A percentile compares a stretch with the other conserved stretches of the same genome.
phyloP scores from a whole-genome alignment of 1,140 invertebrate species.

The Homalodisca vitripennis region DNA sequence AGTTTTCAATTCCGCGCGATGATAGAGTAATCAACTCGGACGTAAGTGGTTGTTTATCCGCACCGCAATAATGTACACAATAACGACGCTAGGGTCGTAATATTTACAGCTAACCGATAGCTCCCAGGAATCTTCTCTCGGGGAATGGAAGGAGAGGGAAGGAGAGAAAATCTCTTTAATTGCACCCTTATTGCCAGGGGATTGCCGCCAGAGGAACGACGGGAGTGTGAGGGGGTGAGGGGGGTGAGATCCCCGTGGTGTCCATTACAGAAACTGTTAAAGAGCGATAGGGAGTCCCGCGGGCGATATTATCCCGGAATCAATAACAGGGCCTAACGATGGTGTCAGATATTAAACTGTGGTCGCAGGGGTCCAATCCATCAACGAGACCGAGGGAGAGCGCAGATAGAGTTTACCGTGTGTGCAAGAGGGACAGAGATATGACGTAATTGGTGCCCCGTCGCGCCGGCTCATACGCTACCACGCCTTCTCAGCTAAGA shows the following conservation, averaged over 20 bases:
- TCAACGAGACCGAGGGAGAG: constrained; percentile 12
- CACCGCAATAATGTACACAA: too few relatives aligned
- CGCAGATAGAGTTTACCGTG: neutral
- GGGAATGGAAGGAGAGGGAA: neutral
- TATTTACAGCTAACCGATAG: too few relatives aligned
- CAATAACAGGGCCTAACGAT: constrained; percentile 22
- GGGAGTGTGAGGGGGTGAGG: too few relatives aligned
- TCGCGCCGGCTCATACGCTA: neutral
- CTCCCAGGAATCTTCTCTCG: too few relatives aligned
- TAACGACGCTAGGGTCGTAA: too few relatives aligned
- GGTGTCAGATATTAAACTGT: constrained; percentile 25
- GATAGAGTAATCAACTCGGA: too few relatives aligned
- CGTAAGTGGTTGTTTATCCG: too few relatives aligned
- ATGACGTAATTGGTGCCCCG: neutral
- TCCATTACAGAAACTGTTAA: constrained; percentile 26
- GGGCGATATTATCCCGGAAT: constrained; percentile 24
- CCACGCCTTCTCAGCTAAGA: too few relatives aligned
- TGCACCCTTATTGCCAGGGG: constrained; percentile 7
- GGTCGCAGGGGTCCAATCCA: constrained; percentile 24
- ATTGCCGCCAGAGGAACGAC: neutral
- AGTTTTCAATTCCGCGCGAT: too few relatives aligned
- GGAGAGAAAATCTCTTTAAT: constrained; percentile 3
- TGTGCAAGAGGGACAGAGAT: neutral
- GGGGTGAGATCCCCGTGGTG: constrained; percentile 1
- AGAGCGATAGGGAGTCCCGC: constrained; percentile 12